Conservation (phyloP, 2,888 invertebrate species). For the Andrena praecox region DNA sequence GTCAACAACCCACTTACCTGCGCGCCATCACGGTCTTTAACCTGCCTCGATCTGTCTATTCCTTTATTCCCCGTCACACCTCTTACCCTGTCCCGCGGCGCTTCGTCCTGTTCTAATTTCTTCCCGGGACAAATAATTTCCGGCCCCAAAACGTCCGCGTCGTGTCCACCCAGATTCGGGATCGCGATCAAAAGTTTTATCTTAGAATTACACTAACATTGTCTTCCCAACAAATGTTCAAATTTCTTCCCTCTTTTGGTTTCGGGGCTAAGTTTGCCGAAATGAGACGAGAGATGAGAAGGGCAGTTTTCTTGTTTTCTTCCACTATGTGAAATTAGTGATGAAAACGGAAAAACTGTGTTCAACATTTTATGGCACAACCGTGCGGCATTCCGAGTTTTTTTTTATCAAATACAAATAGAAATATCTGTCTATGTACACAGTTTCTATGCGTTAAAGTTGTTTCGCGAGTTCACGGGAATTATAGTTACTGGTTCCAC, state of each 20-base stretch:
- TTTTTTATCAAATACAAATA: too few relatives aligned
- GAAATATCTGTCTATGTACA: too few relatives aligned
- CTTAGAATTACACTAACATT: neutral
- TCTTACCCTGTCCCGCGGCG: conserved; percentile 12
- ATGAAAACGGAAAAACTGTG: too few relatives aligned
- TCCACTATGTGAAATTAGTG: too few relatives aligned
- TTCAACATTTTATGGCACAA: too few relatives aligned
- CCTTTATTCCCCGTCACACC: conserved; percentile 16
- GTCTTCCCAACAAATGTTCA: neutral
- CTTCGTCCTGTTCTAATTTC: conserved; percentile 62
- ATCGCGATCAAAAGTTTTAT: neutral
- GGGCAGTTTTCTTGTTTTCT: too few relatives aligned
- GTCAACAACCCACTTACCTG: conserved; percentile 71
- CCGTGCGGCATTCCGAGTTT: too few relatives aligned
- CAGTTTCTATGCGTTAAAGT: too few relatives aligned
- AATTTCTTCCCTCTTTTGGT: neutral
- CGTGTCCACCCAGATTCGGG: neutral
- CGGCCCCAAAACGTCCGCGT: conserved; percentile 24
- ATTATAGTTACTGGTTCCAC: too few relatives aligned
- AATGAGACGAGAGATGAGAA: neutral
- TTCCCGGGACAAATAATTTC: conserved; percentile 76
- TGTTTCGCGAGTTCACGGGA: too few relatives aligned
- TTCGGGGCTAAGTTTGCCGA: neutral
- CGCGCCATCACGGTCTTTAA: conserved; percentile 61
- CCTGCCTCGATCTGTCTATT: conserved; percentile 31